These are phyloP conservation scores for Palythoa heliodiscus DNA, from an alignment of 92 coral and sea anemone genomes.

Conservation along the genomic window DNA sequence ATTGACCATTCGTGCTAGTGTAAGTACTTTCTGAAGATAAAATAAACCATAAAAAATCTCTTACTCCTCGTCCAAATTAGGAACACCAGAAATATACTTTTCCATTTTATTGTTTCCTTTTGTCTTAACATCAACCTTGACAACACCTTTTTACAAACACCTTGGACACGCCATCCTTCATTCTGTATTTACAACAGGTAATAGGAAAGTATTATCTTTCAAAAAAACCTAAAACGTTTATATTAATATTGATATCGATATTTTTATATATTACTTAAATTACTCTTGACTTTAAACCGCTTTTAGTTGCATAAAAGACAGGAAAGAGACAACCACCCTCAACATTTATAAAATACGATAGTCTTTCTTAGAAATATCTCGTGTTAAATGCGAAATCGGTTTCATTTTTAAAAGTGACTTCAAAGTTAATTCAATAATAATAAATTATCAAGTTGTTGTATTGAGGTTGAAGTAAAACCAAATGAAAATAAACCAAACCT, in stretches of 20 bases:
- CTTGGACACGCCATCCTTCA: background rate
- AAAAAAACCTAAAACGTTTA: conserved; percentile 27
- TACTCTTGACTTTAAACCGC: background rate
- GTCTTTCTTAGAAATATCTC: too few relatives aligned
- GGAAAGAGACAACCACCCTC: background rate
- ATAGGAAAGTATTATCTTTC: background rate
- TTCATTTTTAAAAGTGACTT: too few relatives aligned
- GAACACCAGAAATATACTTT: background rate
- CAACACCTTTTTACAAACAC: background rate
- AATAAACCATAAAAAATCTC: too few relatives aligned
- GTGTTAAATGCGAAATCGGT: too few relatives aligned
- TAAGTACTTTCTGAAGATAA: too few relatives aligned
- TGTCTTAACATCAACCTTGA: background rate
- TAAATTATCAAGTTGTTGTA: too few relatives aligned
- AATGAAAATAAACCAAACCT: too few relatives aligned
- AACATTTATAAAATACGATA: background rate
- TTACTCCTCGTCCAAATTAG: background rate
- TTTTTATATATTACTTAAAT: conserved; percentile 14
- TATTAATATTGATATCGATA: background rate
- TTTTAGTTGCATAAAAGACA: background rate
- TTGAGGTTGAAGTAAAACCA: too few relatives aligned
- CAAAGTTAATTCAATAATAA: too few relatives aligned
- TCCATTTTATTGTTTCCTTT: background rate
- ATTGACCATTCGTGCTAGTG: too few relatives aligned
- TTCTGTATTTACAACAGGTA: conserved; percentile 9